Conservation (phyloP, 2,888 invertebrate species). For the Panopea generosa region DNA sequence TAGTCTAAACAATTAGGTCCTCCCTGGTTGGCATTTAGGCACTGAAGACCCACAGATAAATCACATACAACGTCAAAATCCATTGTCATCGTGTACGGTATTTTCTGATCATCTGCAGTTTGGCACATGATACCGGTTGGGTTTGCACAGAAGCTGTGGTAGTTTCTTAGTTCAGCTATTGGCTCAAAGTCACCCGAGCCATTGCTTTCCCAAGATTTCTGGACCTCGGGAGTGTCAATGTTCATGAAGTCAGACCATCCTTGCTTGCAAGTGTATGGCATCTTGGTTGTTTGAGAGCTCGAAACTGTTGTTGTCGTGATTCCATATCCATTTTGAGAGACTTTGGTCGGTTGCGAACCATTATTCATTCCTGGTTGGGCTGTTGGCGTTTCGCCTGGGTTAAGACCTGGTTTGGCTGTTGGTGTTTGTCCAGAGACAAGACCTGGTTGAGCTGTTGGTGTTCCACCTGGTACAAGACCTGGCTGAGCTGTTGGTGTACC, state of each 20-base stretch:
- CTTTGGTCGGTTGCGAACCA: slow-evolving; percentile 10
- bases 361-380: slow-evolving; percentile 7
- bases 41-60: slow-evolving; percentile 90
- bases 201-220: slow-evolving; percentile 48
- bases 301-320: slow-evolving; percentile 23
- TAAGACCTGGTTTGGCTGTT: slow-evolving; percentile 34
- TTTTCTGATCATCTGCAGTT: slow-evolving; percentile 51
- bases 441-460: slow-evolving; percentile 43
- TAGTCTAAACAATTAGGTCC: slow-evolving; percentile 76
- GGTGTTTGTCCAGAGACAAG: slow-evolving; percentile 17
- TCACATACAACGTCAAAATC: slow-evolving; percentile 72
- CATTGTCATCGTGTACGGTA: slow-evolving; percentile 66
- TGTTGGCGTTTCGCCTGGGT: slow-evolving; percentile 29
- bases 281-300: slow-evolving; percentile 28
- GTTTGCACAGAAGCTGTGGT: slow-evolving; percentile 74
- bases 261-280: slow-evolving; percentile 66
- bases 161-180: slow-evolving; percentile 64
- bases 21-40: slow-evolving; percentile 85
- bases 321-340: slow-evolving; percentile 7
- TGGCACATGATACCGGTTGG: slow-evolving; percentile 78
- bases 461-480: slow-evolving; percentile 26
- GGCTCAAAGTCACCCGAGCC: slow-evolving; percentile 72
- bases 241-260: slow-evolving; percentile 77
- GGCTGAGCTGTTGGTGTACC: slow-evolving; percentile 41
- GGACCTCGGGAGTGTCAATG: slow-evolving; percentile 63